These are phyloP conservation scores for Beaufortia kweichowensis DNA, from an alignment of 2,113 vertebrate species.

Conservation along the genomic window DNA sequence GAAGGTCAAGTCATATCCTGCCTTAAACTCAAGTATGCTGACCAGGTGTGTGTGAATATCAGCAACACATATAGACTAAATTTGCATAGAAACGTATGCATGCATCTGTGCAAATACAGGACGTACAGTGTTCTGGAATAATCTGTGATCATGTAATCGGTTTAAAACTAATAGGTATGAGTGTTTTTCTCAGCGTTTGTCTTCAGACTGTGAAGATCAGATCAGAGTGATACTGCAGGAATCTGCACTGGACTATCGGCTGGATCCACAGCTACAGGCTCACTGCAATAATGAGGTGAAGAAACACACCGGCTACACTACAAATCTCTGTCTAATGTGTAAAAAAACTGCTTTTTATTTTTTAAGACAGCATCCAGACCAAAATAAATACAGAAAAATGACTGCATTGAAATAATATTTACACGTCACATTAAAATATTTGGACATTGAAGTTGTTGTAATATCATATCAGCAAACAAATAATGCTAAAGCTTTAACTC, in stretches of 20 bases:
- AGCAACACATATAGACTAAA: background rate
- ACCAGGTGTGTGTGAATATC: conserved; percentile 79
- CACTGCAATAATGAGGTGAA: conserved; percentile 87
- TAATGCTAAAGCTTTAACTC: too few species aligned
- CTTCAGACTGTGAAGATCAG: conserved; percentile 88
- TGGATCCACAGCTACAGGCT: conserved; percentile 87
- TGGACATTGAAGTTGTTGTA: too few species aligned
- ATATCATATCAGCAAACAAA: too few species aligned
- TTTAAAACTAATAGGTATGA: background rate
- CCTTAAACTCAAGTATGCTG: conserved; percentile 94
- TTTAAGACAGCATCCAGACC: too few species aligned
- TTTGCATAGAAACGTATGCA: background rate
- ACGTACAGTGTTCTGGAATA: too few species aligned
- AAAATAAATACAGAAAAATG: too few species aligned
- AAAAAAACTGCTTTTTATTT: too few species aligned
- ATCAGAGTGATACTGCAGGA: conserved; percentile 88
- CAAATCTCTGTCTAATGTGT: background rate
- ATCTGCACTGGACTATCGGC: conserved; percentile 85
- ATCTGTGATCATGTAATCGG: background rate
- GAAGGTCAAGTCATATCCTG: conserved; percentile 96
- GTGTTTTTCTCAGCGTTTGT: conserved; percentile 75
- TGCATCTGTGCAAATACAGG: too few species aligned
- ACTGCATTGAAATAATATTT: too few species aligned
- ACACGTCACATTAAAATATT: too few species aligned
- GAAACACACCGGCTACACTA: background rate